These are phyloP conservation scores for Condylura cristata DNA, from an alignment of 2,113 vertebrate species.

Conservation along the genomic window DNA sequence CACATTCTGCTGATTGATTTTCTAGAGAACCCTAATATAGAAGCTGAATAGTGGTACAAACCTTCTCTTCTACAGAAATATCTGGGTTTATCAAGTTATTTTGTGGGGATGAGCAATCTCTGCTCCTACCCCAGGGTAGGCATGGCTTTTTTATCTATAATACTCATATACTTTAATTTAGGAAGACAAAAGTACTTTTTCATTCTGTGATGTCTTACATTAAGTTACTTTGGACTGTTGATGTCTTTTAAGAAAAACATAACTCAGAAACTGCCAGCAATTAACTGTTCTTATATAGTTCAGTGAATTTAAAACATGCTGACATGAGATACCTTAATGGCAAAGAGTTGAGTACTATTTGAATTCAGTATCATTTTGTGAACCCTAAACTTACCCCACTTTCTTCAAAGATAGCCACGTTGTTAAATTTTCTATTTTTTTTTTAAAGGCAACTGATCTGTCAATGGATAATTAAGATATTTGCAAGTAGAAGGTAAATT, in stretches of 20 bases:
- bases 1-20: background rate
- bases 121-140: background rate
- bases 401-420: background rate
- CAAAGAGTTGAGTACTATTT: background rate
- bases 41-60: background rate
- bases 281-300: background rate
- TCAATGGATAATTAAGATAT: background rate
- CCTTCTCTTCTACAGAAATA: too few relatives aligned
- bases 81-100: too few relatives aligned
- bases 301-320: background rate
- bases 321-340: background rate
- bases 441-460: background rate
- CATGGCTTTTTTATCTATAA: background rate
- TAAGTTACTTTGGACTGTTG: background rate
- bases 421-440: too few relatives aligned
- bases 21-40: background rate
- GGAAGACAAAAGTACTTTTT: background rate
- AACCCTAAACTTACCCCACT: background rate
- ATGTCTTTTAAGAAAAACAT: background rate
- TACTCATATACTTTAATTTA: background rate
- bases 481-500: background rate
- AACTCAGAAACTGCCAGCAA: background rate
- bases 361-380: slow-evolving; percentile 7
- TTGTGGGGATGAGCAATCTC: background rate
- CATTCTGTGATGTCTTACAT: background rate